phyloP scores from a whole-genome alignment of 2,888 invertebrate species.

The Baronia brevicornis region DNA sequence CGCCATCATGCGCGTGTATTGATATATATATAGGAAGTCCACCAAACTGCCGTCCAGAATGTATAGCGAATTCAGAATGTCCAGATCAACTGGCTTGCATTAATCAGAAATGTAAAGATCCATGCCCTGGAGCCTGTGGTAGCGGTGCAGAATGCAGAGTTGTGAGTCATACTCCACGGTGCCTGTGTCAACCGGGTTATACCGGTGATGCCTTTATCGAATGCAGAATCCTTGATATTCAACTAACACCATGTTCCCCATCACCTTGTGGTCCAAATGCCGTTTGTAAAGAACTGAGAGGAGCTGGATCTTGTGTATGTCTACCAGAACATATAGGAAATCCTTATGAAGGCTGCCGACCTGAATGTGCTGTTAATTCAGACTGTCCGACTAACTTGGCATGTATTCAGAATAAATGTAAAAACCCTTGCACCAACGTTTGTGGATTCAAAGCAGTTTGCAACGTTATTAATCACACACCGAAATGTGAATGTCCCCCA shows the following conservation, averaged over 20 bases:
- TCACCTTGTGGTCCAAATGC: slow-evolving; percentile 85
- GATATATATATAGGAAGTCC: slow-evolving; percentile 80
- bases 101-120: slow-evolving; percentile 83
- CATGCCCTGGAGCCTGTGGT: slow-evolving; percentile 85
- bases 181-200: slow-evolving; percentile 79
- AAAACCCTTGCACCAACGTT: slow-evolving; percentile 83
- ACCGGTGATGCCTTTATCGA: slow-evolving; percentile 79
- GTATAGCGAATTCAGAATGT: slow-evolving; percentile 84
- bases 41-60: slow-evolving; percentile 84
- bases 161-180: slow-evolving; percentile 84
- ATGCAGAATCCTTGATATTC: slow-evolving; percentile 63
- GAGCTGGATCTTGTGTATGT: slow-evolving; percentile 82
- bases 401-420: slow-evolving; percentile 83
- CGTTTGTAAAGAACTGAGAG: slow-evolving; percentile 79
- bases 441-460: slow-evolving; percentile 85
- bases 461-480: slow-evolving; percentile 81
- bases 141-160: slow-evolving; percentile 82
- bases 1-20: slow-evolving; percentile 84
- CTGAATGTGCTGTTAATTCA: slow-evolving; percentile 83
- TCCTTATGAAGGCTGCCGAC: slow-evolving; percentile 85
- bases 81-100: slow-evolving; percentile 80
- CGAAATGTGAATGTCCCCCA: slow-evolving; percentile 79
- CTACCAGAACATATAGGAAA: slow-evolving; percentile 82
- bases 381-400: slow-evolving; percentile 83
- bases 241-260: slow-evolving; percentile 78